Percentiles rank a stretch among this genome's conserved stretches.
These are phyloP conservation scores for Tangachromis dhanisi DNA, from an alignment of 2,113 vertebrate species.

Conservation along the genomic window DNA sequence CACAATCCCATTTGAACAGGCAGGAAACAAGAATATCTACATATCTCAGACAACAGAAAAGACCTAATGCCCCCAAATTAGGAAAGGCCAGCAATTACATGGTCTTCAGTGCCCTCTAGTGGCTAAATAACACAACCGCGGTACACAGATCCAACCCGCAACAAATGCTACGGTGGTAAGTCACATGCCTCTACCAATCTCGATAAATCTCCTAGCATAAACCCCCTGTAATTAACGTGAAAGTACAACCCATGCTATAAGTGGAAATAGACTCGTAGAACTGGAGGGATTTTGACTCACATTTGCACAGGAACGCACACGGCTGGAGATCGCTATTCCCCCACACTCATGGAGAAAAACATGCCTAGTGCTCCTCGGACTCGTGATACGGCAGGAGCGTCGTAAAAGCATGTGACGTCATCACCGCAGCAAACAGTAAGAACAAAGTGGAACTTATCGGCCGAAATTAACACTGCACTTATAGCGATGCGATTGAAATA, in stretches of 20 bases:
- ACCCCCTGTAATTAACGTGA: accelerated
- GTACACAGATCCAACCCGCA: too few species aligned
- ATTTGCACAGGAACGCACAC: too few species aligned
- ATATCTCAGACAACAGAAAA: not conserved
- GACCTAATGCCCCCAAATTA: accelerated
- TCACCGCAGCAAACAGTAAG: too few species aligned
- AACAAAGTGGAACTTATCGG: too few species aligned
- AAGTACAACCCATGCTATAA: not conserved
- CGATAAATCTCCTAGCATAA: not conserved
- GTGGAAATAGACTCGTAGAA: not conserved
- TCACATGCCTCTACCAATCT: not conserved
- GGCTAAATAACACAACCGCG: accelerated
- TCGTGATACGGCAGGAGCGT: too few species aligned
- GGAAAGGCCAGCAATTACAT: not conserved
- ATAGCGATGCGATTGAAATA: too few species aligned
- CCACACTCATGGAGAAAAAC: too few species aligned
- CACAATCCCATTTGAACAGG: not conserved
- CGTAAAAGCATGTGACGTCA: too few species aligned
- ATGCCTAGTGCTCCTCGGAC: too few species aligned
- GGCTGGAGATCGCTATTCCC: too few species aligned
- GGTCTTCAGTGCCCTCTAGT: not conserved
- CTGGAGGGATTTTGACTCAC: too few species aligned
- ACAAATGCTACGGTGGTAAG: not conserved
- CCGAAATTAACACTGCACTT: too few species aligned
- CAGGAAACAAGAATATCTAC: accelerated